These are phyloP conservation scores for Calyptomena viridis DNA, from an alignment of 2,113 vertebrate species.

Conservation along the genomic window DNA sequence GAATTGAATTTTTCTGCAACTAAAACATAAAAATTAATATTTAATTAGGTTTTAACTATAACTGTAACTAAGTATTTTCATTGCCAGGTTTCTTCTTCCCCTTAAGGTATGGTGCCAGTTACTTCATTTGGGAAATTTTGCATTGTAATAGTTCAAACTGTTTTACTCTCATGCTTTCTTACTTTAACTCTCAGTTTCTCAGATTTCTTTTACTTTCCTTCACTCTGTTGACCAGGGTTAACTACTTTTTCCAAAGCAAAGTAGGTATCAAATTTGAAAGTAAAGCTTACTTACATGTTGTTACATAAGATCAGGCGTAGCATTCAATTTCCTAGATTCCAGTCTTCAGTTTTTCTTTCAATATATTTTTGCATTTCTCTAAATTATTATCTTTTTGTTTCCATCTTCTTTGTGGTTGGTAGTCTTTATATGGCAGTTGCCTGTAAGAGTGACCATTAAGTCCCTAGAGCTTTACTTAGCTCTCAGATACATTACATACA, in stretches of 20 bases:
- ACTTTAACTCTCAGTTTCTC: not conserved
- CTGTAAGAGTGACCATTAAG: not conserved
- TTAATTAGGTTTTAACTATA: not conserved
- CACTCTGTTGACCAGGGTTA: not conserved
- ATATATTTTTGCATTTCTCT: not conserved
- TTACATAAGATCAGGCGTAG: not conserved
- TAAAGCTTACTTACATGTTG: accelerated
- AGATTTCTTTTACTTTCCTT: not conserved
- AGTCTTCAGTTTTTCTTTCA: not conserved
- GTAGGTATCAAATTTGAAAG: not conserved
- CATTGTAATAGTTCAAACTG: not conserved
- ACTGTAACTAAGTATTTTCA: not conserved
- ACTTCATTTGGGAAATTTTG: not conserved
- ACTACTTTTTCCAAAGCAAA: not conserved
- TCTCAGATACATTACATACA: not conserved
- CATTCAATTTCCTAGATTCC: not conserved
- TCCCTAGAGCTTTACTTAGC: not conserved
- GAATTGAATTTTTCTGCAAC: not conserved
- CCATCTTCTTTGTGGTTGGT: not conserved
- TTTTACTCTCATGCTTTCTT: not conserved
- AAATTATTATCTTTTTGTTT: not conserved
- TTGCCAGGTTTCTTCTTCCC: not conserved
- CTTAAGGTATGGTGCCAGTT: not conserved
- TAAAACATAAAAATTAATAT: not conserved
- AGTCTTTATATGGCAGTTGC: not conserved